phyloP scores from a whole-genome alignment of 1,140 invertebrate species.

The Agrypnia vestita region DNA sequence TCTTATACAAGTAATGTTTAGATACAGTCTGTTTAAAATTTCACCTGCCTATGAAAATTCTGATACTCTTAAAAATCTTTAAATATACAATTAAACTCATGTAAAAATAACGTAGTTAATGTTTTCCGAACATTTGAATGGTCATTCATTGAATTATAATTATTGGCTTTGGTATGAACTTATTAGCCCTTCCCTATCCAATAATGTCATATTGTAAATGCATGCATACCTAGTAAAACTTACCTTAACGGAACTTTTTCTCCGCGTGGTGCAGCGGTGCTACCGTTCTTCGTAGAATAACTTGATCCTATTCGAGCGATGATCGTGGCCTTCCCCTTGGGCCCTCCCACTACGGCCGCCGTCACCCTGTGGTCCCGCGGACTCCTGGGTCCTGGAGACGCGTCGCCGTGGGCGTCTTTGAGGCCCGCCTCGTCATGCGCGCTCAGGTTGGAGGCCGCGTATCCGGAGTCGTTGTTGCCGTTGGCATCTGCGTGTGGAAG shows the following conservation, averaged over 20 bases:
- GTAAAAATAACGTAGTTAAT: too few relatives aligned
- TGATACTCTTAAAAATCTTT: too few relatives aligned
- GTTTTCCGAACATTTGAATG: too few relatives aligned
- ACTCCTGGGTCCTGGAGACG: slow-evolving; percentile 55
- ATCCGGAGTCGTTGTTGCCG: slow-evolving; percentile 87
- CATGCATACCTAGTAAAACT: too few relatives aligned
- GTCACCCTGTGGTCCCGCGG: slow-evolving; percentile 66
- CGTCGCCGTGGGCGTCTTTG: slow-evolving; percentile 77
- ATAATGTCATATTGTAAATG: too few relatives aligned
- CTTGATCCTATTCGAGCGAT: slow-evolving; percentile 22
- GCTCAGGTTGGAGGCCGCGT: slow-evolving; percentile 78
- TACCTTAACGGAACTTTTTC: slow-evolving; percentile 55
- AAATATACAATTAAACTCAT: too few relatives aligned
- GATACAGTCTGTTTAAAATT: too few relatives aligned
- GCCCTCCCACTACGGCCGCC: slow-evolving; percentile 52
- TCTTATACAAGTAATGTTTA: too few relatives aligned
- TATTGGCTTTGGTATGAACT: too few relatives aligned
- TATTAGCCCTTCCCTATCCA: too few relatives aligned
- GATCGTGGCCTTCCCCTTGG: slow-evolving; percentile 37
- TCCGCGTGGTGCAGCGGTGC: slow-evolving; percentile 41
- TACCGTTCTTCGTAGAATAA: slow-evolving; percentile 50
- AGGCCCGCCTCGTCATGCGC: slow-evolving; percentile 16
- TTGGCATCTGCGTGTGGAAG: slow-evolving; percentile 78
- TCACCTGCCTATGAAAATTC: too few relatives aligned
- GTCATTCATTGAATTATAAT: too few relatives aligned